These are phyloP conservation scores for Malurus leucopterus DNA, from an alignment of 2,797 vertebrate genomes.

Conservation along the genomic window DNA sequence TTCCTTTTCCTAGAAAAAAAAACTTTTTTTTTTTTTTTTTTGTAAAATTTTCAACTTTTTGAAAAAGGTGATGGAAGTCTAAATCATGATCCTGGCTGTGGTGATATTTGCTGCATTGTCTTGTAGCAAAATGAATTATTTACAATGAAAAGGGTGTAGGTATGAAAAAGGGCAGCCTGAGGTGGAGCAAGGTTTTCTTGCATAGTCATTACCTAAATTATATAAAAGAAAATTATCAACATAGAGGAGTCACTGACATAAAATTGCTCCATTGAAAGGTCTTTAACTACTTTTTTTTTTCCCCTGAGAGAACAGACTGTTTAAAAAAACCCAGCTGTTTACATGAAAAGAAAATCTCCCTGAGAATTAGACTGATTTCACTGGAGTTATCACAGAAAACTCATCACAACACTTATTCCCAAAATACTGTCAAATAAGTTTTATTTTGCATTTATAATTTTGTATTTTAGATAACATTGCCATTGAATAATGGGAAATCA, in stretches of 20 bases:
- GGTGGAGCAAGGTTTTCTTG: neutral
- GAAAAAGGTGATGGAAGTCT: neutral
- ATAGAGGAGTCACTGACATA: neutral
- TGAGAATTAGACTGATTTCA: neutral
- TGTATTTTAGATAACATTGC: neutral
- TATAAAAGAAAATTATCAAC: neutral
- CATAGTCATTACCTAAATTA: neutral
- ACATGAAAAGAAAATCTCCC: neutral
- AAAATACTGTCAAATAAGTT: neutral
- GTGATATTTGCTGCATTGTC: neutral
- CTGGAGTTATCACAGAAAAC: neutral
- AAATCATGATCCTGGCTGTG: neutral
- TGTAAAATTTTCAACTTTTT: neutral
- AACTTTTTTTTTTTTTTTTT: neutral
- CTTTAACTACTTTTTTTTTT: neutral
- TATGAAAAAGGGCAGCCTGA: neutral
- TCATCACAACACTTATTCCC: neutral
- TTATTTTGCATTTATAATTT: neutral
- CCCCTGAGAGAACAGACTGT: neutral
- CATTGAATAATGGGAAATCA: neutral
- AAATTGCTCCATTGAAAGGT: neutral
- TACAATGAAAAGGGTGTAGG: neutral
- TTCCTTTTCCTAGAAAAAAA: neutral
- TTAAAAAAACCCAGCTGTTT: neutral
- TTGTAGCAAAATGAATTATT: neutral